Conservation (phyloP, 2,113 vertebrate species). For the Circaetus cinerascens region DNA sequence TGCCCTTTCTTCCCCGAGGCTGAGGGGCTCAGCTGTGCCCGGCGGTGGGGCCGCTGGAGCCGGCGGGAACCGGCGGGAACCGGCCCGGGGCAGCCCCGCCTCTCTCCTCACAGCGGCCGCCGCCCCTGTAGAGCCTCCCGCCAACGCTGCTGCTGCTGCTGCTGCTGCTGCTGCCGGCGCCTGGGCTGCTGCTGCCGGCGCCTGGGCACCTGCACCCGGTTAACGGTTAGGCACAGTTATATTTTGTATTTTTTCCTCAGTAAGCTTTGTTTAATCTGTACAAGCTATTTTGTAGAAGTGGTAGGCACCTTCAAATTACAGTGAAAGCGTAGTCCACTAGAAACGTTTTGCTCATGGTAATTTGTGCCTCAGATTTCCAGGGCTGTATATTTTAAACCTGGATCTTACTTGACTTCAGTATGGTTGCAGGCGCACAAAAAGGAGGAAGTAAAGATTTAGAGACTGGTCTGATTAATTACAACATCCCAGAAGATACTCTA, state of each 20-base stretch:
- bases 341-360: neutral
- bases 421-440: neutral
- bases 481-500: neutral
- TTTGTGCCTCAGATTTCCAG: neutral
- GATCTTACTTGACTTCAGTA: neutral
- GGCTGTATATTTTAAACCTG: neutral
- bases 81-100: no score
- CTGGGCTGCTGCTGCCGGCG: no score
- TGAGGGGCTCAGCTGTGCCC: no score
- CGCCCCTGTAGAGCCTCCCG: fast-evolving
- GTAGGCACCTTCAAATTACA: neutral
- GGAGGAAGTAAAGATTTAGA: neutral
- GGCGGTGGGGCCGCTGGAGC: neutral
- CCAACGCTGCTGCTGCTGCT: fast-evolving
- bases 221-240: neutral
- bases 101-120: no score
- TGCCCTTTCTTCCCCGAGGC: no score
- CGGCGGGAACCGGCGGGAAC: no score
- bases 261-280: neutral
- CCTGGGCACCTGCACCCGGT: no score
- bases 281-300: neutral
- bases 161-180: fast-evolving
- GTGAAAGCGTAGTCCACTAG: neutral
- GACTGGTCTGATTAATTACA: neutral
- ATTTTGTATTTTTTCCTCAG: neutral